These are phyloP conservation scores for Petrophora chlorosata DNA, from an alignment of 2,888 invertebrate genomes.

Conservation along the genomic window DNA sequence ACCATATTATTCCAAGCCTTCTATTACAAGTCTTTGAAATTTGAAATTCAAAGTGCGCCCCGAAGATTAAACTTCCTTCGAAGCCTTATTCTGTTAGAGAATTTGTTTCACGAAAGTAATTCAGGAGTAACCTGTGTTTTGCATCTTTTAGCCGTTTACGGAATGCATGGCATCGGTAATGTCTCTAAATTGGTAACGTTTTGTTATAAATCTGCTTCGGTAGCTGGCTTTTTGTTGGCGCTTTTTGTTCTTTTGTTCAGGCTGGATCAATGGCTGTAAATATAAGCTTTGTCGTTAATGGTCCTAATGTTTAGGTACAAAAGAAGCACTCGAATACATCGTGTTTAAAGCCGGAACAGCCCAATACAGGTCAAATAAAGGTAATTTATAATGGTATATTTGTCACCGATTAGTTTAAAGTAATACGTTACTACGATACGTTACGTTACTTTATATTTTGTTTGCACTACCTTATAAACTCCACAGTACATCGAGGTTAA, in stretches of 20 bases:
- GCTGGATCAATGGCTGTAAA: conserved; percentile 3
- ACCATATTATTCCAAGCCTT: conserved; percentile 25
- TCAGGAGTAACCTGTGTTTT: conserved; percentile 35
- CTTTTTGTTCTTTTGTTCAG: conserved; percentile 6
- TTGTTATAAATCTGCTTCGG: conserved; percentile 19
- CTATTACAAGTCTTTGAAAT: conserved; percentile 37
- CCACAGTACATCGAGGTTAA: no score
- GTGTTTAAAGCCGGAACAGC: no score
- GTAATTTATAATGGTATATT: no score
- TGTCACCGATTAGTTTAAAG: no score
- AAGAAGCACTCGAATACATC: no score
- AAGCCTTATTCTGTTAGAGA: conserved; percentile 27
- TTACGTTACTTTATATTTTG: no score
- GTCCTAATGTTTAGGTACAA: no score
- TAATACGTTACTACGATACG: no score
- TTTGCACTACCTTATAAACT: no score
- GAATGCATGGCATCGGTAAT: conserved; percentile 31
- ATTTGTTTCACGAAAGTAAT: conserved; percentile 31
- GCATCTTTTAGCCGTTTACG: conserved; percentile 33
- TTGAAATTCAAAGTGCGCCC: conserved; percentile 38
- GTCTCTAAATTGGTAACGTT: conserved; percentile 19
- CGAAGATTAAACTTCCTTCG: conserved; percentile 35
- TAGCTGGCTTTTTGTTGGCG: conserved; percentile 8
- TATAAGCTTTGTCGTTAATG: neutral
- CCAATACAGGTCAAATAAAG: no score